Percentiles rank a stretch among this genome's conserved stretches.
phyloP scores from a whole-genome alignment of 2,888 invertebrate species.

The Polydesmus complanatus region DNA sequence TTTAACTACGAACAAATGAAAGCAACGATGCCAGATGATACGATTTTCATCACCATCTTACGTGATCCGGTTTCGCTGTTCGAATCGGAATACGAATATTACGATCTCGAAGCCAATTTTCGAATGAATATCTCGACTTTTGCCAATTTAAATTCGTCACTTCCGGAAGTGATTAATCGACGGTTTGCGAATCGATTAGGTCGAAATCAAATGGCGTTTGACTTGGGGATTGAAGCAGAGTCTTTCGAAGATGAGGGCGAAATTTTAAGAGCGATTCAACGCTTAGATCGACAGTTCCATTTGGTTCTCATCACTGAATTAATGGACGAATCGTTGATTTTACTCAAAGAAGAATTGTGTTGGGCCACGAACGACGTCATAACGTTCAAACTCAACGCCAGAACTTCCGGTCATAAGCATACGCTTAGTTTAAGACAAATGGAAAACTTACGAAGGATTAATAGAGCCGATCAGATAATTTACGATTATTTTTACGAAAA shows the following conservation, averaged over 20 bases:
- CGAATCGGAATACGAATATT: slow-evolving; percentile 26
- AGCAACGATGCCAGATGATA: slow-evolving; percentile 22
- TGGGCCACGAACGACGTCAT: slow-evolving; percentile 27
- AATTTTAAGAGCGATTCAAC: slow-evolving; percentile 22
- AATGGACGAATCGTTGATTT: slow-evolving; percentile 28
- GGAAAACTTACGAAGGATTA: slow-evolving; percentile 22
- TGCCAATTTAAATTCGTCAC: slow-evolving; percentile 6
- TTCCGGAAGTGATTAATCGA: slow-evolving; percentile 5
- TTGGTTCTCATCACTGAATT: slow-evolving; percentile 27
- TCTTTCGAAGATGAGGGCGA: slow-evolving; percentile 20
- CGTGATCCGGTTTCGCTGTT: slow-evolving; percentile 26
- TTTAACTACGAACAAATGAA: slow-evolving; percentile 21
- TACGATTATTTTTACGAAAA: slow-evolving; percentile 23
- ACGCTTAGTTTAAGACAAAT: slow-evolving; percentile 20
- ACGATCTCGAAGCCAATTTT: slow-evolving; percentile 22
- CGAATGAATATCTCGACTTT: slow-evolving; percentile 21
- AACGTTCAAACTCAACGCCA: slow-evolving; percentile 25
- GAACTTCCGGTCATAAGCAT: slow-evolving; percentile 20
- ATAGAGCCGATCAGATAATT: slow-evolving; percentile 23
- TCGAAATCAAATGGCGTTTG: slow-evolving; percentile 28
- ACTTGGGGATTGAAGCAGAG: slow-evolving; percentile 24
- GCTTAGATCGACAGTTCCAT: slow-evolving; percentile 26
- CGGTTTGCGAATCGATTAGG: slow-evolving; percentile 21
- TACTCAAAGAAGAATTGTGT: slow-evolving; percentile 26
- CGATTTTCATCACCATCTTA: slow-evolving; percentile 24